These are phyloP conservation scores for Thalassoma bifasciatum DNA, from an alignment of 2,113 vertebrate species.

Conservation along the genomic window DNA sequence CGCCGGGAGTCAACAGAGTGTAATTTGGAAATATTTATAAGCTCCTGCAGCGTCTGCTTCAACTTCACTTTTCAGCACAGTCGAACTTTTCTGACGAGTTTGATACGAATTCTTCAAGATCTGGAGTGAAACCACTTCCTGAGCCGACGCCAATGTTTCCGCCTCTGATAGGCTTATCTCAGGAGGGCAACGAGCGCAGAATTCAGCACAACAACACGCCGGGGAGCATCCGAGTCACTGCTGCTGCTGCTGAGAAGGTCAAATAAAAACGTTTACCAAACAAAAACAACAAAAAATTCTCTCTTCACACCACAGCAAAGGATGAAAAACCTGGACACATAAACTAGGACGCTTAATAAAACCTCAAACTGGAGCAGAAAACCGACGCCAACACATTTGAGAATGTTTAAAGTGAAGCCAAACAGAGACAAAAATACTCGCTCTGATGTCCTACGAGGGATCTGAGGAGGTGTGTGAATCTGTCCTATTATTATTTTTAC, in stretches of 20 bases:
- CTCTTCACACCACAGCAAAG: not conserved
- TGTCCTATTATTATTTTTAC: no score
- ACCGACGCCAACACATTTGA: no score
- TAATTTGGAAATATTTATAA: conserved; percentile 49
- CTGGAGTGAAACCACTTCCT: conserved; percentile 9
- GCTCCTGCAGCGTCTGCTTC: not conserved
- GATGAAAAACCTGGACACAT: no score
- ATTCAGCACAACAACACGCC: not conserved
- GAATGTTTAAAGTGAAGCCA: no score
- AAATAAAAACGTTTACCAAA: not conserved
- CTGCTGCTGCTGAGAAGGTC: not conserved
- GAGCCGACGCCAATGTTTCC: conserved; percentile 23
- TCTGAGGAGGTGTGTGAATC: no score
- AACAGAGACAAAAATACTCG: no score
- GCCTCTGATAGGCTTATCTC: conserved; percentile 24
- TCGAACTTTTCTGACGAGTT: not conserved
- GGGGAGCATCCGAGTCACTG: not conserved
- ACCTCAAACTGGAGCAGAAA: no score
- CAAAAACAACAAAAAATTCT: not conserved
- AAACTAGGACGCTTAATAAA: no score
- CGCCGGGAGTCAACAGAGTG: conserved; percentile 36
- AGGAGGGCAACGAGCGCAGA: not conserved
- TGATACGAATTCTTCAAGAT: not conserved
- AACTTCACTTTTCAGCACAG: not conserved
- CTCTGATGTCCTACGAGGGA: no score